Evolutionary conservation across 2,113 vertebrate species (phyloP).

Genomic region (Stegostoma tigrinum): DNA sequence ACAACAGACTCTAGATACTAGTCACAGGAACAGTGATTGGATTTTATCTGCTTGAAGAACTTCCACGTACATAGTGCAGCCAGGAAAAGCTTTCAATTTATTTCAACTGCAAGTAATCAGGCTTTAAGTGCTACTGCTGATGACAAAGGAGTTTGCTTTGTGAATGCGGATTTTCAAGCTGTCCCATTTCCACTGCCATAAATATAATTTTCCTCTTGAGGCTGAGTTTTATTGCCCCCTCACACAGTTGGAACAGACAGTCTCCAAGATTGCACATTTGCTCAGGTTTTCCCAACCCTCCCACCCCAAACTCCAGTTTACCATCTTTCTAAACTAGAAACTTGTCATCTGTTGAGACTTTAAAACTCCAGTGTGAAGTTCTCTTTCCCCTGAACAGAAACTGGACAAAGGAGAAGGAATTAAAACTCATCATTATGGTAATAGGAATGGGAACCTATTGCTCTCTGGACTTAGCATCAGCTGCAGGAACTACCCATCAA

Average conservation of each 20-base stretch:
- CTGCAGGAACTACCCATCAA: not conserved
- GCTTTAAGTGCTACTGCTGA: not conserved
- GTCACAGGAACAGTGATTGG: not conserved
- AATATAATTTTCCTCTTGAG: not conserved
- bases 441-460: not conserved
- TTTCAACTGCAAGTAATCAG: slow-evolving; percentile 26
- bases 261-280: not conserved
- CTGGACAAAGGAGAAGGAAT: not conserved
- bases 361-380: not conserved
- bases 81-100: slow-evolving; percentile 32
- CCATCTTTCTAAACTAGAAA: not conserved
- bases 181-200: not conserved
- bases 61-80: not conserved
- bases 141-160: not conserved
- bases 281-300: no score
- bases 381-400: not conserved
- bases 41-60: not conserved
- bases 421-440: not conserved
- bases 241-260: not conserved
- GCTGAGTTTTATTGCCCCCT: not conserved
- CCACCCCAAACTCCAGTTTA: not conserved
- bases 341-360: not conserved
- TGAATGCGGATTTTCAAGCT: not conserved
- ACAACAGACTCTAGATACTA: not conserved
- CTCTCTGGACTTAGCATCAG: not conserved